Base-by-base conservation (phyloP, 2,888 invertebrate genomes). In the Vandiemenella viatica region DNA sequence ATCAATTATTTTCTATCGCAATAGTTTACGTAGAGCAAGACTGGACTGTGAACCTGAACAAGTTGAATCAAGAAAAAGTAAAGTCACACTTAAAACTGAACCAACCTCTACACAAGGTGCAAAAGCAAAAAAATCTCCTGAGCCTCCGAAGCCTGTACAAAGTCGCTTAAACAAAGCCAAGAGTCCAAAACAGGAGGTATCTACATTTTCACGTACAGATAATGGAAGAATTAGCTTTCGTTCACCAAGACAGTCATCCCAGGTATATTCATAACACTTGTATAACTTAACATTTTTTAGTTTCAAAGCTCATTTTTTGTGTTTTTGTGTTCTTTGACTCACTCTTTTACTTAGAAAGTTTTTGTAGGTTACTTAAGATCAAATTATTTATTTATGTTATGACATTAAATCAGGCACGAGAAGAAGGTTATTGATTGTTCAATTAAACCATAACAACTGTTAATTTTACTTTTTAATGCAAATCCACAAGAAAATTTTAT, bases 221-320 rank as follows among this genome's bases (percentile, higher is more conserved):
- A 74, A 73, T 50, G 75, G 83, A 22, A 67, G 80, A 55, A 74
- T 74, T 58, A 81, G 80, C 60, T 72, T 80, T 59, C 68, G 83
- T 59, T 68, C 48, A 15, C 40, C 53, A 10, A 53, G 50, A 49
- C 20, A 19, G 15, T 18, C 37, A 26, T 19, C 48, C 37, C 52
- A 52, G 50, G 52, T 52, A 41, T 20, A 20, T 15, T 32, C n/a
- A 4, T 32, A 13, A 4, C n/a, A 13, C 3, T 32, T 32, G 2
- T 32, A n/a, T n/a, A n/a, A n/a, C n/a, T n/a, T n/a, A n/a, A n/a
- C n/a, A n/a, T n/a, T n/a, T n/a, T n/a, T n/a, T n/a, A n/a, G n/a
- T n/a, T n/a, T n/a, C n/a, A n/a, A n/a, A n/a, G n/a, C n/a, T n/a
- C n/a, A n/a, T n/a, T n/a, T n/a, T n/a, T n/a, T n/a, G n/a, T n/a